A percentile compares a stretch with the other conserved stretches of the same genome.
phyloP scores from a whole-genome alignment of 2,113 vertebrate species.

The Platichthys stellatus region DNA sequence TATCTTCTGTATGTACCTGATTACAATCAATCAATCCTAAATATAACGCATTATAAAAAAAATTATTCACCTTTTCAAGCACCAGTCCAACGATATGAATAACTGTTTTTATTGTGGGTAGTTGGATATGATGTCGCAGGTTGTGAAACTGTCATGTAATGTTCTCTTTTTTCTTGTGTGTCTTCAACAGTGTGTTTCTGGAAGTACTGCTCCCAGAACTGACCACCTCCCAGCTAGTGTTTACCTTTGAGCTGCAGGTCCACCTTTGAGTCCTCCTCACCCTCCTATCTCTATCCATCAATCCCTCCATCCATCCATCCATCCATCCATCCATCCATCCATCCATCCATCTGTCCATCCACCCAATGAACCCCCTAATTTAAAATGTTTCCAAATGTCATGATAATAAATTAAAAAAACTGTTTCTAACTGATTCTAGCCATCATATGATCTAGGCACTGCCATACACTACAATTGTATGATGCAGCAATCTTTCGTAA shows the following conservation, averaged over 20 bases:
- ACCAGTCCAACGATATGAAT: too few relatives aligned
- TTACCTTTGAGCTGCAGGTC: not conserved
- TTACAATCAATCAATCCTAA: too few relatives aligned
- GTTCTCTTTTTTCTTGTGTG: not conserved
- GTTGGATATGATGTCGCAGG: not conserved
- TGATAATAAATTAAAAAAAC: too few relatives aligned
- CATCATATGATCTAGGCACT: too few relatives aligned
- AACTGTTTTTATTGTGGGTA: not conserved
- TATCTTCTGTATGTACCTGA: too few relatives aligned
- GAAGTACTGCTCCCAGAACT: constrained; percentile 87
- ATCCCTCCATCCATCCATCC: not conserved
- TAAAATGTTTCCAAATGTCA: not conserved
- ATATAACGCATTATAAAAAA: too few relatives aligned
- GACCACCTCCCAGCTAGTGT: constrained; percentile 22
- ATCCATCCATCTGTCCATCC: too few relatives aligned
- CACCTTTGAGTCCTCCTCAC: not conserved
- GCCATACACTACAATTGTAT: too few relatives aligned
- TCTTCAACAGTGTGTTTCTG: constrained; percentile 82
- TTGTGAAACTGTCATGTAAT: not conserved
- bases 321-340: not conserved
- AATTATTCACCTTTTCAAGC: too few relatives aligned
- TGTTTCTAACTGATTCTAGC: too few relatives aligned
- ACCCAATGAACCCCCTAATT: not conserved
- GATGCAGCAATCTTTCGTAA: too few relatives aligned
- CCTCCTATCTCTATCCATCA: not conserved